Evolutionary conservation across 2,113 vertebrate species (phyloP), one percentile per base, ranked within the genome.

Genomic region (Parus major): DNA sequence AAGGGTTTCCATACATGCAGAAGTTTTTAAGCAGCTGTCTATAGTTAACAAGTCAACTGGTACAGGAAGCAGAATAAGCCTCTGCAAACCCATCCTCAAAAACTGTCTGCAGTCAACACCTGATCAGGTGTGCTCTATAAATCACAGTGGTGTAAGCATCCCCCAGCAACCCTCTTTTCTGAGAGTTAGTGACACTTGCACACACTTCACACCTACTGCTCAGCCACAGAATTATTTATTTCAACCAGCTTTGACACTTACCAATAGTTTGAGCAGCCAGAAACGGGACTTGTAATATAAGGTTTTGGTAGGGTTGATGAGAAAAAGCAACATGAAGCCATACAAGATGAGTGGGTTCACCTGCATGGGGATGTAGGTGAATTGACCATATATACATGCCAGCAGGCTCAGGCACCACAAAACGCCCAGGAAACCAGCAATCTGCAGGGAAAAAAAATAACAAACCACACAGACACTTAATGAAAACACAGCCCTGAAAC

Each of bases 251-350:
- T 97, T 79, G 75, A 71, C 46, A 98, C 99, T 98, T 97, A 99
- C 99, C 99, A 99, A 97, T 83, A 99, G 96, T 97, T 99, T 99
- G 86, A 99, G 98, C 87, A 99, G 99, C 99, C 99, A 99, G 98
- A 99, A 99, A 12, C 99, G 98, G n/a, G 99, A 99, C 96, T 99
- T 99, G 97, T 99, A 99, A 97, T 99, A 99, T 39, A 98, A 98
- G 79, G 99, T 99, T 98, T 99, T 99, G 90, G 99, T 99, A 52
- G 99, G 99, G 97, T 99, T 99, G 98, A 99, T 98, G 96, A 99
- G 99, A 96, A 99, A 99, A 93, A 99, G 98, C 96, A 99, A 85
- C 99, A 99, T 99, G 98, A 99, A 99, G 96, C 99, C 99, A 0
- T 99, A 99, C 42, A 99, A 98, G 96, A 98, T 98, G 86, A 99